Percentiles rank a stretch among this genome's conserved stretches.
These are phyloP conservation scores for Scelioninae gen. 2 DNA, from an alignment of 2,888 invertebrate species.

Conservation along the genomic window DNA sequence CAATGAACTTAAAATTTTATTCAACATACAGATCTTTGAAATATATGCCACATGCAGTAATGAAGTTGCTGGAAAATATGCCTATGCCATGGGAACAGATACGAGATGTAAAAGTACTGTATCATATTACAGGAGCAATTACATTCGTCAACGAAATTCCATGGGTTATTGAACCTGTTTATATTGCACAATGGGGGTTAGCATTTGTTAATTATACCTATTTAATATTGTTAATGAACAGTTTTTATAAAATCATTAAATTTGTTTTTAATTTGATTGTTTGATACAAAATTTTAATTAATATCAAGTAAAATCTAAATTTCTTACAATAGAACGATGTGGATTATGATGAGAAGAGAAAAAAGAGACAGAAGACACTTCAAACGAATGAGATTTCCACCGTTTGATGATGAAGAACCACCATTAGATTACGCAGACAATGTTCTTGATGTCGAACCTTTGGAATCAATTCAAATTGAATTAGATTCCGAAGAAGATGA, in stretches of 20 bases:
- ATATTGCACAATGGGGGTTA: constrained; percentile 99
- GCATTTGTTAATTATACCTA: too few species aligned
- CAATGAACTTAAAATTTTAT: not conserved
- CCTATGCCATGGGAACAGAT: constrained; percentile 99
- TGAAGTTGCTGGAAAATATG: constrained; percentile 99
- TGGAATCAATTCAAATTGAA: constrained; percentile 99
- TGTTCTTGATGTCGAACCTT: constrained; percentile 97
- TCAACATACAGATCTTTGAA: constrained; percentile 87
- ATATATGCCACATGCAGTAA: constrained; percentile 99
- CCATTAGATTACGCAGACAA: constrained; percentile 99
- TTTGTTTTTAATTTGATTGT: too few species aligned
- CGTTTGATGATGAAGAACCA: constrained; percentile 99
- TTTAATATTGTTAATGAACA: too few species aligned
- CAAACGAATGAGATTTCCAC: constrained; percentile 99
- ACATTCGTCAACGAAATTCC: constrained; percentile 99
- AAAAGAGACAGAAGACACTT: constrained; percentile 99
- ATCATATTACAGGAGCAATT: constrained; percentile 99
- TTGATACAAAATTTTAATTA: too few species aligned
- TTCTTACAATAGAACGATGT: constrained; percentile 97
- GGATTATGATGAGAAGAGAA: constrained; percentile 99
- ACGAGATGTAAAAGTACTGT: constrained; percentile 96
- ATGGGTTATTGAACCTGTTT: constrained; percentile 99
- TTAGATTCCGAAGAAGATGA: constrained; percentile 95
- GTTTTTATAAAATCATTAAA: too few species aligned
- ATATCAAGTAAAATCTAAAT: too few species aligned